Conservation (phyloP, 2,113 vertebrate genomes). For the Nipponia nippon region DNA sequence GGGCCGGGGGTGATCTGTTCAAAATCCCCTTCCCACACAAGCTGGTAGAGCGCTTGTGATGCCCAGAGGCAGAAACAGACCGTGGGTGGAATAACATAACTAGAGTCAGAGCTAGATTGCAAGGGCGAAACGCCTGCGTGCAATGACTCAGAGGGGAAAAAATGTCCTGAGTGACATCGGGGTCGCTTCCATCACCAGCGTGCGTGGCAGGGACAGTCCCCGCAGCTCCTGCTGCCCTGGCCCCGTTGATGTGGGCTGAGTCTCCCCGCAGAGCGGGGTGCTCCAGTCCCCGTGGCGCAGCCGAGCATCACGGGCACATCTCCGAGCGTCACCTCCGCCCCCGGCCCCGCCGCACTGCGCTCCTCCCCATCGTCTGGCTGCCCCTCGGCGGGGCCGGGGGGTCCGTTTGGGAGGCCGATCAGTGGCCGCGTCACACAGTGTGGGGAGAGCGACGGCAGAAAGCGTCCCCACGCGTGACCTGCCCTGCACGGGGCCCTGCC, state of each 20-base stretch:
- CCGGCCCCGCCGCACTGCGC: rapidly evolving
- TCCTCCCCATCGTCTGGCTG: neutral
- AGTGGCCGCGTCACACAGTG: rapidly evolving
- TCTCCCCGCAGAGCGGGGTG: neutral
- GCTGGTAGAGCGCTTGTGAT: neutral
- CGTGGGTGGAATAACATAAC: neutral
- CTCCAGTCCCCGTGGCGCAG: rapidly evolving
- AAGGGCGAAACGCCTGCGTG: neutral
- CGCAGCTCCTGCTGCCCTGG: neutral
- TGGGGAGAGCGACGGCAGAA: rapidly evolving
- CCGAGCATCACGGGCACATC: neutral
- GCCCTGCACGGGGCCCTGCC: neutral
- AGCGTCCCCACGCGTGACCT: rapidly evolving
- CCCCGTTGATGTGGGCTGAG: neutral
- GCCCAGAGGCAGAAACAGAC: neutral
- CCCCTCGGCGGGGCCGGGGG: rapidly evolving
- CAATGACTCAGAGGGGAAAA: neutral
- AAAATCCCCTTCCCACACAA: neutral
- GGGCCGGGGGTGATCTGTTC: rapidly evolving
- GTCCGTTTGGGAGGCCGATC: neutral
- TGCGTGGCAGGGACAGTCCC: neutral
- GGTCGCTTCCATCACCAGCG: neutral
- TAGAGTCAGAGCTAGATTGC: neutral
- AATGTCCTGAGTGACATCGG: rapidly evolving
- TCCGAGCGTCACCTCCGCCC: neutral